Conservation (phyloP, 30 jellyfish, hydroid and myxozoan genomes). For the Aurelia sp. region DNA sequence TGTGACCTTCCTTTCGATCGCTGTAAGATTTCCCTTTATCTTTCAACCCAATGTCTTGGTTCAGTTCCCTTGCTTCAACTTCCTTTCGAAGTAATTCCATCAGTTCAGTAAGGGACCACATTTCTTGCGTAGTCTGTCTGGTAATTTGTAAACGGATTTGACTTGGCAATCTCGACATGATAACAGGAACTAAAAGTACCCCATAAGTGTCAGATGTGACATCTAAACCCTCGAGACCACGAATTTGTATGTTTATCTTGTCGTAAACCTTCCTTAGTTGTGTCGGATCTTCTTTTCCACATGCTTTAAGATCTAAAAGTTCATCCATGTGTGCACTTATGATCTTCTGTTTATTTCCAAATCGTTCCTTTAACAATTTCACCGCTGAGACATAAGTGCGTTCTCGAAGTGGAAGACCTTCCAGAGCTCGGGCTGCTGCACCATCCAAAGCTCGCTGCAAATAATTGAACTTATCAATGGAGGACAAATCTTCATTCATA, state of each 20-base stretch:
- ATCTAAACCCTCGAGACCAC: slow-evolving; percentile 32
- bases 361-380: slow-evolving; percentile 32
- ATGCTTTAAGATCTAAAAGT: slow-evolving; percentile 38
- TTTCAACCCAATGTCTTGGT: too few relatives aligned
- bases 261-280: slow-evolving; percentile 46
- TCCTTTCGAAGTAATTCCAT: too few relatives aligned
- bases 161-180: slow-evolving; percentile 37
- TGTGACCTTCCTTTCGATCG: too few relatives aligned
- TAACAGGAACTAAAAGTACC: slow-evolving; percentile 21
- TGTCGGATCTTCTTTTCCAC: slow-evolving; percentile 8
- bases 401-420: slow-evolving; percentile 42
- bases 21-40: too few relatives aligned
- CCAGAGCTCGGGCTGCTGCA: slow-evolving; percentile 51
- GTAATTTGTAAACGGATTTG: slow-evolving; percentile 40
- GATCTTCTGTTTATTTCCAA: slow-evolving; percentile 49
- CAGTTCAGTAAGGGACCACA: slow-evolving; percentile 53
- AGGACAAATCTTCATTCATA: too few relatives aligned
- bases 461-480: too few relatives aligned
- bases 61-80: too few relatives aligned
- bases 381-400: slow-evolving; percentile 39
- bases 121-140: slow-evolving; percentile 34
- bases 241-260: slow-evolving; percentile 38
- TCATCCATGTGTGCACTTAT: slow-evolving; percentile 65
- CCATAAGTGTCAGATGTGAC: slow-evolving; percentile 25
- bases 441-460: slow-evolving; percentile 65